These are phyloP conservation scores for Bombus superbus DNA, from an alignment of 1,140 invertebrate species.

Conservation along the genomic window DNA sequence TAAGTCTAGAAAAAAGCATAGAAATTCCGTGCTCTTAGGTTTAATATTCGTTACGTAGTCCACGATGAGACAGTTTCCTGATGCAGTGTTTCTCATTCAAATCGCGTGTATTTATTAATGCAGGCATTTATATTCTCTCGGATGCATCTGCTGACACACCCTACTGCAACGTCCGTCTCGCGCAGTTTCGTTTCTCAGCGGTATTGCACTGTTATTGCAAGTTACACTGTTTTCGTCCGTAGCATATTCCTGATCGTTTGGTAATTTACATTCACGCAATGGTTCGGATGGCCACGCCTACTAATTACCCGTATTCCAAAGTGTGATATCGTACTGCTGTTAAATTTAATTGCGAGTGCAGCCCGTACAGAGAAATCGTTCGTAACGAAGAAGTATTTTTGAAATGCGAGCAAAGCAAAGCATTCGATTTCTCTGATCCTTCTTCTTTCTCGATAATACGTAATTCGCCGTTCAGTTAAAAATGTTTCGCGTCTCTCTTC, in stretches of 20 bases:
- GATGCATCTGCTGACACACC: background rate
- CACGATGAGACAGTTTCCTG: background rate
- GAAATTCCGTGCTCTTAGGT: background rate
- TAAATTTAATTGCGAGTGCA: background rate
- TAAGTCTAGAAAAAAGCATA: background rate
- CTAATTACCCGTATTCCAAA: background rate
- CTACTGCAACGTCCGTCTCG: background rate
- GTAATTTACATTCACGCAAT: background rate
- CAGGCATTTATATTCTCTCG: background rate
- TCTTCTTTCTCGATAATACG: too few relatives aligned
- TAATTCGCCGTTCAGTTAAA: too few relatives aligned
- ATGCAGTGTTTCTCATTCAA: background rate
- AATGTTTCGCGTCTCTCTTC: too few relatives aligned
- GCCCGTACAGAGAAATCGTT: too few relatives aligned
- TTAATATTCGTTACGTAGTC: background rate
- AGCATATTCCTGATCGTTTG: background rate
- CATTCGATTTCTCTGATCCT: too few relatives aligned
- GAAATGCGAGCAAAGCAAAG: too few relatives aligned
- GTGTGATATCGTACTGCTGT: background rate
- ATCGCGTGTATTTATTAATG: constrained; percentile 6
- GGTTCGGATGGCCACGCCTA: background rate
- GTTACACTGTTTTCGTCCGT: background rate
- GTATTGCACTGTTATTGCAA: background rate
- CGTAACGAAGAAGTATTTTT: too few relatives aligned
- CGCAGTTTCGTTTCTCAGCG: background rate